Evolutionary conservation across 1,140 invertebrate species (phyloP), one percentile per base, ranked within the genome.

Genomic region (Apis florea): DNA sequence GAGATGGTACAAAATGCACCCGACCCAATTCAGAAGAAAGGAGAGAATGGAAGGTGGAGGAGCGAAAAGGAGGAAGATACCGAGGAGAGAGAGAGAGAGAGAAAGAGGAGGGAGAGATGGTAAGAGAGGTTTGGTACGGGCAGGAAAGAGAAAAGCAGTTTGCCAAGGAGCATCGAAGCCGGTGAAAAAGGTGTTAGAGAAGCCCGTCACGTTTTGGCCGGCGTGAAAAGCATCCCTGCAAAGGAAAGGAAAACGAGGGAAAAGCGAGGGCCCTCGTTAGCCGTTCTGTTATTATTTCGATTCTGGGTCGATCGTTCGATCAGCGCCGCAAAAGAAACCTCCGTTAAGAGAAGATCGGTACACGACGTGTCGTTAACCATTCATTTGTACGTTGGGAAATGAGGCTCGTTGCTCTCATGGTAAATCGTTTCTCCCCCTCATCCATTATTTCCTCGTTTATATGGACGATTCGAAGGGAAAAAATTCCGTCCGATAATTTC

Each of bases 271-370:
- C 66, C 61, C 77, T 83, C 85, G 82, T 87, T 86, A 86, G 85
- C 63, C 59, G 85, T 54, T 74, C 73, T 83, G 71, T 87, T 81
- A 81, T 87, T 86, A 86, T 87, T 86, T 87, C 85, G 85, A 87
- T 87, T 72, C 81, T 86, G 64, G 84, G 81, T 86, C 84, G 84
- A 86, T 86, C 85, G 85, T 85, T 83, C 79, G 85, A 76, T 77
- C 63, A 71, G 61, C 76, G 72, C 13, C 69, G 74, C 31, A 83
- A 85, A 85, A 69, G 76, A 74, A 71, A 64, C 79, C 26, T 59
- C 76, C 70, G 70, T 72, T 71, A 40, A 73, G 51, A 56, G 17
- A 70, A 56, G 75, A 83, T 86, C 85, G 81, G 72, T 74, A 79
- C 59, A 78, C 74, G 84, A 85, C 80, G 64, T 71, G 59, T 83